Percentiles rank a stretch among this genome's conserved stretches.
Conservation (phyloP, 2,888 invertebrate genomes). For the Pammene aurita region DNA sequence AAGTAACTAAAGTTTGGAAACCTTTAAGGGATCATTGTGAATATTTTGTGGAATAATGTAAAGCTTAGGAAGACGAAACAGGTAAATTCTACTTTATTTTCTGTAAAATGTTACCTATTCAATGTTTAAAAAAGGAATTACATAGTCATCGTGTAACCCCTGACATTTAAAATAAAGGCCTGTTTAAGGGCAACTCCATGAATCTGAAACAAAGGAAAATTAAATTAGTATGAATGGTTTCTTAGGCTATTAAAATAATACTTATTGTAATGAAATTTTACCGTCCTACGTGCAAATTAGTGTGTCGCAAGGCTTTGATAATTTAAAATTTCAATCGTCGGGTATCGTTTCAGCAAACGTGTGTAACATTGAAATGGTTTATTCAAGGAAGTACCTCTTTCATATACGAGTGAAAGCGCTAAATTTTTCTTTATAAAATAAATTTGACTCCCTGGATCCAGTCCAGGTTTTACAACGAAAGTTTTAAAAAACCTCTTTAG, state of each 20-base stretch:
- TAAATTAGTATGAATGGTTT: background rate
- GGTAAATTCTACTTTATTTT: conserved; percentile 2
- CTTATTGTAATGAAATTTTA: background rate
- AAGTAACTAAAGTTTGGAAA: background rate
- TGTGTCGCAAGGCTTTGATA: too few relatives aligned
- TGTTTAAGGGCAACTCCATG: conserved; percentile 24
- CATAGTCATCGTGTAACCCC: background rate
- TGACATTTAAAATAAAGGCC: conserved; percentile 1
- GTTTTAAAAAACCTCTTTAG: too few relatives aligned
- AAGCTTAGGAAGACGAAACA: background rate
- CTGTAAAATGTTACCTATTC: background rate
- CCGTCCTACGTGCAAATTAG: background rate
- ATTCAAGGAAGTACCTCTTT: too few relatives aligned
- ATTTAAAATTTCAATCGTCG: too few relatives aligned
- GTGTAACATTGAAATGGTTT: too few relatives aligned
- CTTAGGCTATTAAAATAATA: background rate
- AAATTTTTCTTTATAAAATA: too few relatives aligned
- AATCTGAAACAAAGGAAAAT: conserved; percentile 30
- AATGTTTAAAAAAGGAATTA: background rate
- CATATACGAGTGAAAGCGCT: too few relatives aligned
- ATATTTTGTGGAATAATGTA: conserved; percentile 3
- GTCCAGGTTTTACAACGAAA: too few relatives aligned
- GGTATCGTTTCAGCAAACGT: too few relatives aligned
- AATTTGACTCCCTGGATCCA: too few relatives aligned
- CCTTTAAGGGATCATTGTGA: background rate